Evolutionary conservation across 1,140 invertebrate genomes (phyloP).

Genomic region (Ostrea denselamellosa): DNA sequence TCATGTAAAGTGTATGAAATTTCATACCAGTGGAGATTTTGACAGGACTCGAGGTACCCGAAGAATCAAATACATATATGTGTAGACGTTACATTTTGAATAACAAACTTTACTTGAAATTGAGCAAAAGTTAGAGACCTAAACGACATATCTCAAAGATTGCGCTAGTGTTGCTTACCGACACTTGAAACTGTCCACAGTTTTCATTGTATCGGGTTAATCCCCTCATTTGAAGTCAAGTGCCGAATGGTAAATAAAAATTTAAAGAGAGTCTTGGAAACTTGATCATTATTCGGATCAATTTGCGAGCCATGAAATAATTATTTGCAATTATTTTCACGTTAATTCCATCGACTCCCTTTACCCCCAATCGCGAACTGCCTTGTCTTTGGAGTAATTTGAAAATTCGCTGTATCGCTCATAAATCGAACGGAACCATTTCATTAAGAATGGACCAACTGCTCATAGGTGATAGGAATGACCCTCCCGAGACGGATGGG

Average conservation of each 20-base stretch:
- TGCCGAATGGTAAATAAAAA: constrained; percentile 28
- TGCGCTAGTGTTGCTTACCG: neutral
- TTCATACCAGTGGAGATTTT: too few relatives aligned
- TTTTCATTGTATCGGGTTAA: constrained; percentile 31
- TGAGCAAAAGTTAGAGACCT: too few relatives aligned
- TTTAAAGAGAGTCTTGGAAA: constrained; percentile 41
- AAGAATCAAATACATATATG: too few relatives aligned
- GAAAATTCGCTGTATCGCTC: constrained; percentile 38
- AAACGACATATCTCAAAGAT: neutral
- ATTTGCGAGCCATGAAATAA: constrained; percentile 53
- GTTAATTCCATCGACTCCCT: constrained; percentile 49
- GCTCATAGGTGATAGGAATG: constrained; percentile 49
- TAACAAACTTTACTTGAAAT: too few relatives aligned
- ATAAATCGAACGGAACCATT: constrained; percentile 54
- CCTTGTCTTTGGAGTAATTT: constrained; percentile 43
- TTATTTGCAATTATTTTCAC: constrained; percentile 57
- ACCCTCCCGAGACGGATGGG: constrained; percentile 48
- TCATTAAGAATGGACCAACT: constrained; percentile 45
- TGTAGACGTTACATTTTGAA: too few relatives aligned
- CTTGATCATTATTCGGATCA: constrained; percentile 35
- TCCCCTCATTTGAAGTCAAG: constrained; percentile 47
- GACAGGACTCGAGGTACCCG: too few relatives aligned
- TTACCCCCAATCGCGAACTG: constrained; percentile 7
- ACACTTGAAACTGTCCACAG: constrained; percentile 7
- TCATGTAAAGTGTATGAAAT: too few relatives aligned